Base-by-base conservation (phyloP, 2,888 invertebrate species). In the Ganaspis brasiliensis region DNA sequence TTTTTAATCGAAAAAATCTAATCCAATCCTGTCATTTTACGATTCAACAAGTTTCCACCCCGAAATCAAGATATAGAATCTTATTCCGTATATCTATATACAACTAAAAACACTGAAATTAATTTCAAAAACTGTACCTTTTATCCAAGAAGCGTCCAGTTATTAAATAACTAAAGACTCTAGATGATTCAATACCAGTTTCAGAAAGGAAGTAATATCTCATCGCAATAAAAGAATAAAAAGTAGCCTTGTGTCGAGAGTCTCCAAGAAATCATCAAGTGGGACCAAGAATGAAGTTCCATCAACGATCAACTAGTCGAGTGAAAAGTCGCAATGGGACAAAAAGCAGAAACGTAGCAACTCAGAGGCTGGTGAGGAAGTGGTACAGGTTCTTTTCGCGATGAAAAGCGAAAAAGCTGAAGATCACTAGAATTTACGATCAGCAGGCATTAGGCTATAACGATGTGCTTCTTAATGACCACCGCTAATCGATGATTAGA, bases 401-500 rank as follows among this genome's bases (percentile, higher is more conserved):
- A 14, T 16, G 67, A 56, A 77, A 76, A 73, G 79, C 71, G 26
- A 78, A 75, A 71, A 70, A 63, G 74, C 55, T 79, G 37, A 71
- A 45, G 77, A 52, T 52, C 57, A 21, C 61, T 72, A 77, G 74
- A 77, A 80, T 79, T 82, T 79, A 79, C 78, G 75, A 77, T 72
- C 72, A 56, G 35, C 31, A 72, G 21, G 73, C 45, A 77, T 77
- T 75, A 56, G 72, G 59, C 80, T 74, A n/a, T n/a, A 76, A 80
- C 77, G 75, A 79, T 73, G 72, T 55, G 77, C 63, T 52, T 45
- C 73, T 61, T 80, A 86, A 86, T 82, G 82, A 86, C 79, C 81
- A 80, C 75, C 71, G 82, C 83, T 84, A 84, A 86, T 87, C 84
- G 80, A 84, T 84, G 84, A 87, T 87, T 87, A 86, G 85, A 83